phyloP scores from a whole-genome alignment of 2,888 invertebrate genomes.

The Asteroscopus sphinx region DNA sequence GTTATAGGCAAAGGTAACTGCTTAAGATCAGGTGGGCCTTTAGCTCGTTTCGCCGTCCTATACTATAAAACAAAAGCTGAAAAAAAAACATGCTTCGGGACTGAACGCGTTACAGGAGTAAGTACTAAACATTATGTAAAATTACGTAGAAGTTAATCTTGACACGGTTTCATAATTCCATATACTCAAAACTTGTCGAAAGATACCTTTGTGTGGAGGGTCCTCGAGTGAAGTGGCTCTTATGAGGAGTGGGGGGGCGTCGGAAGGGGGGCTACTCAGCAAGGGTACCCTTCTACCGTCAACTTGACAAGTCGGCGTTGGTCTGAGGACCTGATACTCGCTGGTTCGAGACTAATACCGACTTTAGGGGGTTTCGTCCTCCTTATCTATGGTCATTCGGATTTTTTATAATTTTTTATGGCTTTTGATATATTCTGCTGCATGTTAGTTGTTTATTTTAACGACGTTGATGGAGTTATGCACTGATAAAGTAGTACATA shows the following conservation, averaged over 20 bases:
- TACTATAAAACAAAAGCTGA: no score
- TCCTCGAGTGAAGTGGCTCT: constrained; percentile 51
- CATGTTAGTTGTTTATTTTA: neutral
- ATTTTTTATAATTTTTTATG: constrained; percentile 25
- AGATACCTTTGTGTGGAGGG: constrained; percentile 77
- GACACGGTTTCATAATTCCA: constrained; percentile 58
- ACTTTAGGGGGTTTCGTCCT: constrained; percentile 71
- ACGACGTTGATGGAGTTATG: neutral
- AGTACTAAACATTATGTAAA: constrained; percentile 2
- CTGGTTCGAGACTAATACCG: constrained; percentile 86
- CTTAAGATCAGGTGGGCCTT: no score
- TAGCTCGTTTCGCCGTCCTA: no score
- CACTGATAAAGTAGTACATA: neutral
- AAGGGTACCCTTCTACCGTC: constrained; percentile 76
- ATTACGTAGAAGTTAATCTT: constrained; percentile 61
- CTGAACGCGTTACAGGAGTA: neutral
- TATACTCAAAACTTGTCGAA: constrained; percentile 71
- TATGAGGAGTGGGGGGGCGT: constrained; percentile 50
- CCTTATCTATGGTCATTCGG: constrained; percentile 71
- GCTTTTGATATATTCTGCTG: constrained; percentile 9
- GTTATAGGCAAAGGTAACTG: no score
- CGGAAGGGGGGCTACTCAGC: constrained; percentile 54
- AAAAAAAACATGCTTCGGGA: neutral
- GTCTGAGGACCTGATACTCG: constrained; percentile 69
- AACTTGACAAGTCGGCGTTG: constrained; percentile 85